These are phyloP conservation scores for Rhabdophis nuchalis DNA, from an alignment of 2,797 vertebrate genomes.

Conservation along the genomic window DNA sequence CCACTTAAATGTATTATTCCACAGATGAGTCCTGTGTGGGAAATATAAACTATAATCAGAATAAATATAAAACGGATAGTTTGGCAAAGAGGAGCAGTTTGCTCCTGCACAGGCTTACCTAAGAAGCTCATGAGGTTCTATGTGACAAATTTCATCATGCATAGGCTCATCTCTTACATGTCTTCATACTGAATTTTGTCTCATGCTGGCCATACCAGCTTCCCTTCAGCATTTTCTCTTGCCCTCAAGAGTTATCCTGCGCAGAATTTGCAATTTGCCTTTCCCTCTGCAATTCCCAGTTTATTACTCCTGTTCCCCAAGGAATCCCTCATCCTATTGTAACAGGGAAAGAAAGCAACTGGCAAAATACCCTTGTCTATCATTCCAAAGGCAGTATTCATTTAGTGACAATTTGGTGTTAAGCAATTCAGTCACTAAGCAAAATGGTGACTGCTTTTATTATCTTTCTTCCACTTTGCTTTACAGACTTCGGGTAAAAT, in stretches of 20 bases:
- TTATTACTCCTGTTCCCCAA: neutral
- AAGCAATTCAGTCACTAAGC: neutral
- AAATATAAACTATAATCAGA: conserved; percentile 56
- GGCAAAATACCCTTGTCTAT: neutral
- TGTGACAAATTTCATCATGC: neutral
- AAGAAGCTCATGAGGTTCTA: neutral
- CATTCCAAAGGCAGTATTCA: neutral
- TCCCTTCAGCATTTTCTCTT: neutral
- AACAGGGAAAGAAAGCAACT: neutral
- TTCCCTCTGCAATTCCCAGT: neutral
- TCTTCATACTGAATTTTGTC: neutral
- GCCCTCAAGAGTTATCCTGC: neutral
- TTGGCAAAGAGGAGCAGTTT: neutral
- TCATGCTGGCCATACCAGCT: too few species aligned
- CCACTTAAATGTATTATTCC: conserved; percentile 48
- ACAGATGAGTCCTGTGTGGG: conserved; percentile 59
- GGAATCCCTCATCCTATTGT: neutral
- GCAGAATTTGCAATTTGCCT: neutral
- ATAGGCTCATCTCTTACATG: neutral
- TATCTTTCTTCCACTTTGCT: neutral
- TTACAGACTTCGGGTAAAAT: neutral
- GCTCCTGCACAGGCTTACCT: neutral
- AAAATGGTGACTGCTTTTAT: neutral
- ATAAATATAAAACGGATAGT: conserved; percentile 53
- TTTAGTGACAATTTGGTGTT: neutral